Percentiles rank a stretch among this genome's conserved stretches.
These are phyloP conservation scores for Machimus atricapillus DNA, from an alignment of 2,888 invertebrate species.

Conservation along the genomic window DNA sequence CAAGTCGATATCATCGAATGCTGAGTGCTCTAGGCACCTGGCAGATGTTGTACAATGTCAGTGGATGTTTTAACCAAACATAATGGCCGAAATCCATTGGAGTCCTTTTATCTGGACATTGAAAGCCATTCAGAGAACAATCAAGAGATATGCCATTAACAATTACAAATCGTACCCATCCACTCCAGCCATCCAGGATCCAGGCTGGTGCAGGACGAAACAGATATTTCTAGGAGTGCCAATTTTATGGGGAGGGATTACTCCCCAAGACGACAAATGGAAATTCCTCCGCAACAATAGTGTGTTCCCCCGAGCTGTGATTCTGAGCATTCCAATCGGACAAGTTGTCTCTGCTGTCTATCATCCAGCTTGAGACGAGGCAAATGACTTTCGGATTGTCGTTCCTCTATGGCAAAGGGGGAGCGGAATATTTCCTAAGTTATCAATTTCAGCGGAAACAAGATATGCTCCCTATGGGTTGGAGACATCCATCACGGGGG, in stretches of 20 bases:
- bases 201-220: not conserved
- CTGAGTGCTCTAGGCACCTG: not conserved
- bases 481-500: not conserved
- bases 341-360: constrained; percentile 15
- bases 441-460: constrained; percentile 20
- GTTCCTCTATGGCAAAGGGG: not conserved
- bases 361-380: not conserved
- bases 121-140: not conserved
- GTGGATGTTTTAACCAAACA: not conserved
- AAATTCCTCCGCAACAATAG: not conserved
- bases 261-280: not conserved
- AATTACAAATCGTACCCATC: not conserved
- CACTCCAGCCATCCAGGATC: not conserved
- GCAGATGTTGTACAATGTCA: not conserved
- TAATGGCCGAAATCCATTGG: not conserved
- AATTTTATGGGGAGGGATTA: not conserved
- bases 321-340: not conserved
- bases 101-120: not conserved
- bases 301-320: not conserved
- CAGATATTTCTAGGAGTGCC: not conserved
- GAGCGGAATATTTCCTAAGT: not conserved
- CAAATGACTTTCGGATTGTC: not conserved
- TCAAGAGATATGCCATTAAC: not conserved
- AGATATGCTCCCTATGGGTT: not conserved
- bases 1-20: not conserved